These are phyloP conservation scores for Siderastrea radians DNA, from an alignment of 92 coral and sea anemone species.

Conservation along the genomic window DNA sequence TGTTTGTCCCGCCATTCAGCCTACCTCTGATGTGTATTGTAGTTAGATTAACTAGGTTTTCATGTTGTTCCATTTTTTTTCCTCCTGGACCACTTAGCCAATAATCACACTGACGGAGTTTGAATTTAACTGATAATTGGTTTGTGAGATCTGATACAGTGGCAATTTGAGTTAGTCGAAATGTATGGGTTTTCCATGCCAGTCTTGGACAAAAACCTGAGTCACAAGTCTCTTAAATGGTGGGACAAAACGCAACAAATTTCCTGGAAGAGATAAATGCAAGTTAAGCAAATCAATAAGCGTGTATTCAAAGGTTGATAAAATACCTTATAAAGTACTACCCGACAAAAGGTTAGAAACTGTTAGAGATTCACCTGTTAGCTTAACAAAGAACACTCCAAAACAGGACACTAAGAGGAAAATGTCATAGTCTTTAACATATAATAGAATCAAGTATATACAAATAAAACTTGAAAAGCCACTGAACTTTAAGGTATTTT, in stretches of 20 bases:
- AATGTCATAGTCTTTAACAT: too few species aligned
- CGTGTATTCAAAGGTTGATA: not conserved
- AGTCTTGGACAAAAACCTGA: too few species aligned
- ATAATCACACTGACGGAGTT: not conserved
- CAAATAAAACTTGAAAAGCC: not conserved
- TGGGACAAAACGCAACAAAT: constrained; percentile 16
- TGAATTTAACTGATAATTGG: constrained; percentile 7
- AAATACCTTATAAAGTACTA: not conserved
- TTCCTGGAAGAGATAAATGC: constrained; percentile 44
- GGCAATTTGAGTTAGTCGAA: constrained; percentile 14
- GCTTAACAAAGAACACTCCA: not conserved
- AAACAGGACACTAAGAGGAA: too few species aligned
- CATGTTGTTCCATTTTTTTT: not conserved
- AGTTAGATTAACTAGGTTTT: not conserved
- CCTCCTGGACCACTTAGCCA: not conserved
- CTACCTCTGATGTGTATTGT: too few species aligned
- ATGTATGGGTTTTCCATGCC: not conserved
- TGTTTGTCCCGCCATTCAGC: not conserved
- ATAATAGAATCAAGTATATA: too few species aligned
- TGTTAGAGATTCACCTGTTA: not conserved
- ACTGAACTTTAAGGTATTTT: not conserved
- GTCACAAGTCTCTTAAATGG: constrained; percentile 5
- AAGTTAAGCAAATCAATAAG: constrained; percentile 38
- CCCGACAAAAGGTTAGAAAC: not conserved
- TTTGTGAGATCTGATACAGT: constrained; percentile 1